Conservation (phyloP, 2,113 vertebrate genomes). For the Aleadryas rufinucha region DNA sequence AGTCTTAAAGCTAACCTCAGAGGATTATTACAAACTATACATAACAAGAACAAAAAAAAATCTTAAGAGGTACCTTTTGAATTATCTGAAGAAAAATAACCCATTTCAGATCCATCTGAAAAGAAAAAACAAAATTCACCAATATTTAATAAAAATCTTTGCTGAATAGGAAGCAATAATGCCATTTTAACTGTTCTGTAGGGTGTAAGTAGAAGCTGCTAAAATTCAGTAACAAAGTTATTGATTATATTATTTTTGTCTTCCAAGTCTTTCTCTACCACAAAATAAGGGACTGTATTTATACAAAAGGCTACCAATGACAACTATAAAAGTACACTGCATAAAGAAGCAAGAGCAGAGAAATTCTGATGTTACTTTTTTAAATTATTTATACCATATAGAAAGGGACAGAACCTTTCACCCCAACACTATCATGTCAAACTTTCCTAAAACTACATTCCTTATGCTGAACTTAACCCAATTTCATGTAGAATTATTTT, state of each 20-base stretch:
- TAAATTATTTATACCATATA: background rate
- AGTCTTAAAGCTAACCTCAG: background rate
- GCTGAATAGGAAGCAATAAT: background rate
- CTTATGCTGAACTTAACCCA: background rate
- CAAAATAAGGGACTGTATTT: background rate
- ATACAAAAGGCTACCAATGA: background rate
- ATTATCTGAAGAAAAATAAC: conserved; percentile 85
- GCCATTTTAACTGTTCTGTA: background rate
- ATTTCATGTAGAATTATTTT: background rate
- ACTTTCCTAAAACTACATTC: background rate
- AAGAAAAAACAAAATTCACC: background rate
- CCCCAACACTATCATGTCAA: background rate
- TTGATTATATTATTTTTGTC: background rate
- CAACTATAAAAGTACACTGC: background rate
- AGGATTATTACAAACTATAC: background rate
- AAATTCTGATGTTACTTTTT: background rate
- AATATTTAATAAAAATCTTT: background rate
- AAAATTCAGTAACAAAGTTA: background rate
- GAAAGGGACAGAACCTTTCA: background rate
- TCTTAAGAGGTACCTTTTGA: conserved; percentile 80
- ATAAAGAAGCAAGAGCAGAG: background rate
- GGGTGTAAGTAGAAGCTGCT: background rate
- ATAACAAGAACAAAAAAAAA: background rate
- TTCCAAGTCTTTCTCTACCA: background rate
- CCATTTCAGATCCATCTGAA: conserved; percentile 86